Evolutionary conservation across 2,888 invertebrate species (phyloP).

Genomic region (Melinaea menophilus): DNA sequence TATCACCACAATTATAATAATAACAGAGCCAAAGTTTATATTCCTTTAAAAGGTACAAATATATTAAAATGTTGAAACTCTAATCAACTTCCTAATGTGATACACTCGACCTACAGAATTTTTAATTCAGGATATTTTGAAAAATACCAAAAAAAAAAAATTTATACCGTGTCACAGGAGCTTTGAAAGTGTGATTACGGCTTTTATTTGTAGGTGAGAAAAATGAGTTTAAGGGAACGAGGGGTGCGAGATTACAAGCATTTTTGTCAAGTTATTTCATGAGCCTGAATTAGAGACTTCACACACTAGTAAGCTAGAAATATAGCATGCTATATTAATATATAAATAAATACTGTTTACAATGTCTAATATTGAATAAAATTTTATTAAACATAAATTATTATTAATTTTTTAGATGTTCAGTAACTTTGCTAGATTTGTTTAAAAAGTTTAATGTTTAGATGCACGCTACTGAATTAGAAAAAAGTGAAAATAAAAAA

Average conservation of each 20-base stretch:
- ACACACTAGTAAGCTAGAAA: not conserved
- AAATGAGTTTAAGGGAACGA: slow-evolving; percentile 26
- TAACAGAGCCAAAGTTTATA: no score
- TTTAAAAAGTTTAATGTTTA: no score
- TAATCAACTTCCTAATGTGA: slow-evolving; percentile 5
- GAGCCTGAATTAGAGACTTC: slow-evolving; percentile 1
- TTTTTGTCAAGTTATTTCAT: slow-evolving; percentile 32
- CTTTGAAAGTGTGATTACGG: slow-evolving; percentile 30
- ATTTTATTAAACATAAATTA: no score
- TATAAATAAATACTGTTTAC: no score
- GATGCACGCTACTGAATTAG: no score
- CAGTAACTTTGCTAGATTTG: no score
- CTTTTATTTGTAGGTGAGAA: slow-evolving; percentile 30
- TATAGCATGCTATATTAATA: no score
- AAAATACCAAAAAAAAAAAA: slow-evolving; percentile 9
- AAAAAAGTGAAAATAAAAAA: no score
- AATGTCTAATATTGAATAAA: no score
- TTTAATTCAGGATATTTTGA: slow-evolving; percentile 7
- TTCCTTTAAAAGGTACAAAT: not conserved
- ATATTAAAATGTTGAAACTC: not conserved
- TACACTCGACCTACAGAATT: slow-evolving; percentile 11
- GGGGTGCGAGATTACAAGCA: slow-evolving; percentile 29
- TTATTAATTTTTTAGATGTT: no score
- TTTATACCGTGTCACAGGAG: slow-evolving; percentile 19
- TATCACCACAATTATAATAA: no score